Evolutionary conservation across 1,140 invertebrate genomes (phyloP), one percentile per base, ranked within the genome.

Genomic region (Polypedilum vanderplanki): DNA sequence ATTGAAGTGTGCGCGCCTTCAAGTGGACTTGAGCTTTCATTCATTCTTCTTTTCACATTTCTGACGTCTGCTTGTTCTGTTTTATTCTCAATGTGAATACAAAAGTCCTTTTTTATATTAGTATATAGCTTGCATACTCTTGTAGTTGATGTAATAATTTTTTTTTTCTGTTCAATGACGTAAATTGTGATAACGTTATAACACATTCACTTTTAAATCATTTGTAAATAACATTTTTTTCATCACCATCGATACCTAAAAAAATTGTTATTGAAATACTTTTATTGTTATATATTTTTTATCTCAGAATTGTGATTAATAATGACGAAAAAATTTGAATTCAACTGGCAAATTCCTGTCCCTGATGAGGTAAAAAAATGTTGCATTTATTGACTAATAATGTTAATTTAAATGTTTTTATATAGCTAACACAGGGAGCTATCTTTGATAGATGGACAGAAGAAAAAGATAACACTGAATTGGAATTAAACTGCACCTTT

Each of bases 251-350:
- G 18, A 33, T 33, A 33, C 5, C 24, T 33, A 33, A 33, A 33
- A 33, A 33, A 33, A 33, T n/a, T n/a, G n/a, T n/a, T n/a, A n/a
- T n/a, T n/a, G n/a, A n/a, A n/a, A n/a, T n/a, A n/a, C n/a, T n/a
- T n/a, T n/a, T n/a, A 33, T 3, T 33, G 24, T 33, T 33, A 33
- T 33, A 33, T 33, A 1, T 33, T 18, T 67, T 8, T 17, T 67
- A 1, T 70, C 12, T 12, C 17, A 10, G 41, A 74, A 41, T 57
- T 57, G 78, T 83, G 24, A 77, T 22, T 73, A 77, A 80, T 81
- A 77, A 97, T 97, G 97, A 98, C 97, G 78, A 99, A 99, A 84
- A 93, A 92, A 82, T 98, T 96, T 85, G 97, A 99, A 80, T 99
- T 99, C 87, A 94, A 97, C 86, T 99, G 97, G 97, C 93, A 93